phyloP scores from a whole-genome alignment of 2,113 vertebrate species.

The Gymnobelideus leadbeateri region DNA sequence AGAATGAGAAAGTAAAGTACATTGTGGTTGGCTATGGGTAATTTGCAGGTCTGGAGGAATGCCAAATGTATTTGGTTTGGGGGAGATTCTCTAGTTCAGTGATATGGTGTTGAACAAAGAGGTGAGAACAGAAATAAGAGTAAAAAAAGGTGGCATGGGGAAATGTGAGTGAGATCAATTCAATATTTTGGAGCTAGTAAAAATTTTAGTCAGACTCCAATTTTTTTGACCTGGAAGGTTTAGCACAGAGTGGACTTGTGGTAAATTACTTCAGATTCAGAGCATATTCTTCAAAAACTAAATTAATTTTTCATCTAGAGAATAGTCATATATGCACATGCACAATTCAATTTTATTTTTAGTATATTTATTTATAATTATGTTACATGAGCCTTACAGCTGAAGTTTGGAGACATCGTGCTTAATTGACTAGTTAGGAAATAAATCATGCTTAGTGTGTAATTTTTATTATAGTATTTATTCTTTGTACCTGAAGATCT shows the following conservation, averaged over 20 bases:
- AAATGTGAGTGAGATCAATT: background rate
- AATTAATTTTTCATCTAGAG: background rate
- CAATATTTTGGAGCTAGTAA: background rate
- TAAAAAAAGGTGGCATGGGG: background rate
- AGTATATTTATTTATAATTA: background rate
- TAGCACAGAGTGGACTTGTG: background rate
- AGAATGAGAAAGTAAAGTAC: background rate
- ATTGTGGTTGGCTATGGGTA: background rate
- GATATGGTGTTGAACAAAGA: conserved; percentile 15
- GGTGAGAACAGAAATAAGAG: background rate
- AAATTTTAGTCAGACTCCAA: background rate
- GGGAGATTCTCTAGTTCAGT: background rate
- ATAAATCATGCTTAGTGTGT: conserved; percentile 16
- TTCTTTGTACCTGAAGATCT: background rate
- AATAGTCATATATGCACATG: background rate
- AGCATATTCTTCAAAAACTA: conserved; percentile 15
- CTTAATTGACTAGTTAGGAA: background rate
- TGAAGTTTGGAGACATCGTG: background rate
- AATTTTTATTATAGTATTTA: conserved; percentile 12
- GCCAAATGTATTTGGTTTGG: background rate
- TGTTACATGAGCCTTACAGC: background rate
- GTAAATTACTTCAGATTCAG: background rate
- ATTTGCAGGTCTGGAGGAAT: background rate
- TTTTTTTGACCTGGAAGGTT: background rate
- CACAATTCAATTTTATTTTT: conserved; percentile 5